Conservation (phyloP, 2,888 invertebrate genomes). For the Erynnis tages region DNA sequence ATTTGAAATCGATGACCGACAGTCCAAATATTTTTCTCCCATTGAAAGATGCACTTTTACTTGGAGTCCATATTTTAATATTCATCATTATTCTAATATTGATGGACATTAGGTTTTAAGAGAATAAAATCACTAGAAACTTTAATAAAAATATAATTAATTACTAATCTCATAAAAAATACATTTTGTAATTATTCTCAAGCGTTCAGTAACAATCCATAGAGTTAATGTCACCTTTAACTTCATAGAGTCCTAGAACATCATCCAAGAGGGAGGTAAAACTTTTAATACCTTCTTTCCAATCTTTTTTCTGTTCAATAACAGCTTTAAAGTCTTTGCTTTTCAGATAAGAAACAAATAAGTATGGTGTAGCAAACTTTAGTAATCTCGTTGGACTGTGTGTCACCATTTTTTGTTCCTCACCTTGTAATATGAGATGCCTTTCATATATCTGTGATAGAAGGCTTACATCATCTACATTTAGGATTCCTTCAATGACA, state of each 20-base stretch:
- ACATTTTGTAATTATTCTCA: not conserved
- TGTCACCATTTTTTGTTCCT: constrained; percentile 40
- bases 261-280: constrained; percentile 88
- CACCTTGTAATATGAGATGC: constrained; percentile 60
- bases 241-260: constrained; percentile 83
- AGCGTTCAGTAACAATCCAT: constrained; percentile 86
- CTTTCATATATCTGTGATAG: constrained; percentile 83
- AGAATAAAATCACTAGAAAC: not conserved
- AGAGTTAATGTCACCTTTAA: constrained; percentile 77
- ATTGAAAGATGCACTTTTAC: too few species aligned
- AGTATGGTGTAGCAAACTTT: constrained; percentile 70
- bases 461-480: constrained; percentile 83
- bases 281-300: constrained; percentile 85
- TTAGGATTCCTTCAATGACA: constrained; percentile 85
- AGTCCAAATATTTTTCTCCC: too few species aligned
- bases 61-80: too few species aligned
- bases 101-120: not conserved
- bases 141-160: constrained; percentile 12
- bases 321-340: constrained; percentile 82
- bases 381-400: constrained; percentile 44
- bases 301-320: constrained; percentile 82
- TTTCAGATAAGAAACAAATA: constrained; percentile 82
- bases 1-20: too few species aligned
- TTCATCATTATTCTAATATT: too few species aligned
- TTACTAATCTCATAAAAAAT: constrained; percentile 13